Conservation (phyloP, 2,888 invertebrate genomes). For the Lordiphosa fenestrarum region DNA sequence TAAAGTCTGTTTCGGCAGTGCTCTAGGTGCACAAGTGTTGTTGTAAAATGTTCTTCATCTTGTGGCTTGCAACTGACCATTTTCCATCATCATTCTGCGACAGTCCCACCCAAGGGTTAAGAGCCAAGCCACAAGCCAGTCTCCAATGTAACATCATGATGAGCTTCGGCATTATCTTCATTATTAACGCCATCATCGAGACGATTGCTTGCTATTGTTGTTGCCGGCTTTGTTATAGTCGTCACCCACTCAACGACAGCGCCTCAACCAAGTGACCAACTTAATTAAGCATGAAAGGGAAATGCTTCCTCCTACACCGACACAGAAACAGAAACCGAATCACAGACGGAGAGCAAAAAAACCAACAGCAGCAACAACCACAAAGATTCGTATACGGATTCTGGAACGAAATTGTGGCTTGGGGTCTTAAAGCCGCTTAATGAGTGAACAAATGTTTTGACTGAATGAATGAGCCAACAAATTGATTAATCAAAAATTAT, state of each 20-base stretch:
- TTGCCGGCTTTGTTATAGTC: constrained; percentile 24
- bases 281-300: constrained; percentile 74
- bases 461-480: constrained; percentile 58
- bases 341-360: constrained; percentile 6
- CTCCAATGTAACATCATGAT: constrained; percentile 38
- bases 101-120: constrained; percentile 2
- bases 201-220: constrained; percentile 19
- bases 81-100: too few species aligned
- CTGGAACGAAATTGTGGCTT: constrained; percentile 30
- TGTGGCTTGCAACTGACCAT: too few species aligned
- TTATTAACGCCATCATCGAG: constrained; percentile 47
- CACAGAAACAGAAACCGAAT: constrained; percentile 7
- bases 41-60: too few species aligned
- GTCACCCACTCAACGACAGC: constrained; percentile 68
- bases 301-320: constrained; percentile 66
- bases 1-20: too few species aligned
- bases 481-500: constrained; percentile 70
- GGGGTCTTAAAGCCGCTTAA: constrained; percentile 50
- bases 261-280: constrained; percentile 70
- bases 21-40: too few species aligned
- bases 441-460: constrained; percentile 59
- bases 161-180: constrained; percentile 47
- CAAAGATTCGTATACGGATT: constrained; percentile 13
- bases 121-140: constrained; percentile 7
- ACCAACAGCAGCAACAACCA: constrained; percentile 13